These are phyloP conservation scores for Microcebus lehilahytsara DNA, from an alignment of 2,113 vertebrate species.

Conservation along the genomic window DNA sequence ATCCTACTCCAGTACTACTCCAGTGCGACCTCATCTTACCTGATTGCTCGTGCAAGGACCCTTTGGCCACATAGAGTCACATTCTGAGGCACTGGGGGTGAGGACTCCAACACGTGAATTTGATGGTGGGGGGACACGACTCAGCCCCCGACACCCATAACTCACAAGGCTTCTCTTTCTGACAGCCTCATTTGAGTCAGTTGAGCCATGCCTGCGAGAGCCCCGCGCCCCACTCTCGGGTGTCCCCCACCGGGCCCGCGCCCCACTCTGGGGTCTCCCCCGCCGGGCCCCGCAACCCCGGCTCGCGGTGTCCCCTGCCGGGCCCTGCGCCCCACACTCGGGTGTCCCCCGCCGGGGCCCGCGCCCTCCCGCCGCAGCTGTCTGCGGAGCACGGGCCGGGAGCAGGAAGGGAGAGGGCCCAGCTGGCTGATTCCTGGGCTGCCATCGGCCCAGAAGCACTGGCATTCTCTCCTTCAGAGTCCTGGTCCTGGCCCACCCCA, in stretches of 20 bases:
- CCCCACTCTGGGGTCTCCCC: too few species aligned
- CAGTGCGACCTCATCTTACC: not conserved
- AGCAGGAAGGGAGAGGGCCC: not conserved
- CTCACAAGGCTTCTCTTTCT: not conserved
- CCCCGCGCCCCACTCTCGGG: too few species aligned
- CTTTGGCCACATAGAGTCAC: not conserved
- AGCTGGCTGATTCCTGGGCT: not conserved
- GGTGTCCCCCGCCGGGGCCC: too few species aligned
- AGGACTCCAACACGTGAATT: not conserved
- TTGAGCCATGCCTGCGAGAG: too few species aligned
- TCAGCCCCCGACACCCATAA: not conserved
- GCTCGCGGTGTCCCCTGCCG: too few species aligned
- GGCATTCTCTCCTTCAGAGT: not conserved
- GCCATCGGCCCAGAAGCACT: not conserved
- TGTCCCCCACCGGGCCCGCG: too few species aligned
- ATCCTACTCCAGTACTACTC: too few species aligned
- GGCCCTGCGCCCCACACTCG: too few species aligned
- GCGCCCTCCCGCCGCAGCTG: too few species aligned
- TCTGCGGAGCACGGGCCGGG: not conserved
- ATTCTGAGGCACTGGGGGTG: not conserved
- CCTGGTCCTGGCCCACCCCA: not conserved
- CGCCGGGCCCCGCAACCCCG: too few species aligned
- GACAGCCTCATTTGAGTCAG: not conserved
- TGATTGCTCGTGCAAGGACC: not conserved
- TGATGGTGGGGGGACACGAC: not conserved